Evolutionary conservation across 2,113 vertebrate genomes (phyloP).

Genomic region (Callipepla squamata): DNA sequence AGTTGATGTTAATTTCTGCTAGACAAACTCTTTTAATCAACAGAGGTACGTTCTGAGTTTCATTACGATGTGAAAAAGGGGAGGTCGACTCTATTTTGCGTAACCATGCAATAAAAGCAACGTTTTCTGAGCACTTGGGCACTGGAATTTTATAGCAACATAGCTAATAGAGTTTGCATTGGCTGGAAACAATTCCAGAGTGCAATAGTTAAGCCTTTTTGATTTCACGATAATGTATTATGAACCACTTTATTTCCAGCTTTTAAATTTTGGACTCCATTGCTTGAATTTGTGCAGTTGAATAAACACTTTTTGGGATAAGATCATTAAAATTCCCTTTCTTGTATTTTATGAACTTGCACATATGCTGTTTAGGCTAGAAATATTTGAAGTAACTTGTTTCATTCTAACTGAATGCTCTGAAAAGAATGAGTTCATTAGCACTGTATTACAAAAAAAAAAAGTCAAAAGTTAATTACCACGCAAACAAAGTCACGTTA

Average conservation of each 20-base stretch:
- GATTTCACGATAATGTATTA: not conserved
- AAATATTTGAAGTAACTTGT: not conserved
- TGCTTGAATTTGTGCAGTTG: not conserved
- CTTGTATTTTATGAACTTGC: not conserved
- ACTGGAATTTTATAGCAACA: not conserved
- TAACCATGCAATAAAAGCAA: not conserved
- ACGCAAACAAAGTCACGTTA: conserved; percentile 1
- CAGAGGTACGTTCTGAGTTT: not conserved
- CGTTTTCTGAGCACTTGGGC: not conserved
- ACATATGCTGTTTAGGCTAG: not conserved
- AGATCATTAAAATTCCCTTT: not conserved
- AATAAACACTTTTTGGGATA: not conserved
- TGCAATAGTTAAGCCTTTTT: not conserved
- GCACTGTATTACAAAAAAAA: not conserved
- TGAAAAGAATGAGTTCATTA: conserved; percentile 33
- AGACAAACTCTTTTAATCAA: not conserved
- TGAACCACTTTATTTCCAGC: not conserved
- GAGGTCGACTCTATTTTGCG: not conserved
- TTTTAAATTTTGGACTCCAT: not conserved
- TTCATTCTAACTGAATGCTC: not conserved
- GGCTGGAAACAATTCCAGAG: not conserved
- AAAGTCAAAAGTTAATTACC: not conserved
- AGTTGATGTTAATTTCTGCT: not conserved
- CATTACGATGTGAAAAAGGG: not conserved
- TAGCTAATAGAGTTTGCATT: not conserved